These are phyloP conservation scores for Ceyx melanurus DNA, from an alignment of 2,113 vertebrate genomes.

Conservation along the genomic window DNA sequence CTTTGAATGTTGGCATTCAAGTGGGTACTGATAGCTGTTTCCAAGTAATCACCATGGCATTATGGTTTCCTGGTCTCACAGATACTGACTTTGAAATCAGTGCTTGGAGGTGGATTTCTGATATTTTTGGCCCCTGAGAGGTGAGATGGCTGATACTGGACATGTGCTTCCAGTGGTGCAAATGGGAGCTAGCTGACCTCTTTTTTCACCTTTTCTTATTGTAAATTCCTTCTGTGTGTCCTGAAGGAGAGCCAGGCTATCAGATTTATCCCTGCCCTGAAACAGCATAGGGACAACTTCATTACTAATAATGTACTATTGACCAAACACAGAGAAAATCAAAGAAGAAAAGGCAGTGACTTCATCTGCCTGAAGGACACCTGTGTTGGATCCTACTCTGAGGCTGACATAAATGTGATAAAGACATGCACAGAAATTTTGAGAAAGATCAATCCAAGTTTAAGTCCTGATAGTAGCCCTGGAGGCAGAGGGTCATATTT, in stretches of 20 bases:
- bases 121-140: neutral
- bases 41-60: neutral
- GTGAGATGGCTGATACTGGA: neutral
- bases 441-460: neutral
- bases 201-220: neutral
- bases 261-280: neutral
- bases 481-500: neutral
- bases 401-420: neutral
- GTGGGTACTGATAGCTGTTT: neutral
- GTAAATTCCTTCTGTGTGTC: neutral
- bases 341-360: neutral
- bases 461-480: neutral
- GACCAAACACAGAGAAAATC: neutral
- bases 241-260: neutral
- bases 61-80: neutral
- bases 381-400: neutral
- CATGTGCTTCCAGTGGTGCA: neutral
- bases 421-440: neutral
- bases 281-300: neutral
- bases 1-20: neutral
- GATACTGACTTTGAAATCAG: neutral
- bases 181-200: neutral
- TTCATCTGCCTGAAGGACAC: neutral
- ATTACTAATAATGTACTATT: neutral
- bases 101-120: neutral